A percentile compares a stretch with the other conserved stretches of the same genome.
These are phyloP conservation scores for Uropsilus gracilis DNA, from an alignment of 2,113 vertebrate species.

Conservation along the genomic window DNA sequence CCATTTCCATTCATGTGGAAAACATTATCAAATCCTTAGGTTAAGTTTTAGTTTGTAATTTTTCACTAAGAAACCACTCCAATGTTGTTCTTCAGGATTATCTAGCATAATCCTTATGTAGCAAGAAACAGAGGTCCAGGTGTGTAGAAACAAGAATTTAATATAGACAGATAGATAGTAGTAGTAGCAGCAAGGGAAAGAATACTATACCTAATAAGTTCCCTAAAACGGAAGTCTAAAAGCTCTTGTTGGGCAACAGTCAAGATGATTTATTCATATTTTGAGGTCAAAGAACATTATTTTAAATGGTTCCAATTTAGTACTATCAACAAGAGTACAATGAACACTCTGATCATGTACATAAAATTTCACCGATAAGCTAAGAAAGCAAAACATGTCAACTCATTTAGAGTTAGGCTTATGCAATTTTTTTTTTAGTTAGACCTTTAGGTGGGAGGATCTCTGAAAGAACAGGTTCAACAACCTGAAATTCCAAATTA, in stretches of 20 bases:
- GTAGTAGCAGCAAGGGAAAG: not conserved
- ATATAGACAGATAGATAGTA: too few species aligned
- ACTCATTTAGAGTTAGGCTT: not conserved
- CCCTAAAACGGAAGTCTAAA: not conserved
- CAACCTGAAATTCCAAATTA: not conserved
- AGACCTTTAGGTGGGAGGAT: not conserved
- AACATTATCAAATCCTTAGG: constrained; percentile 11
- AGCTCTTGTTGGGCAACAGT: not conserved
- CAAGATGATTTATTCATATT: not conserved
- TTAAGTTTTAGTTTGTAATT: not conserved
- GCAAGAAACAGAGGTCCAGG: not conserved
- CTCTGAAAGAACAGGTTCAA: not conserved
- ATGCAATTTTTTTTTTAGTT: not conserved
- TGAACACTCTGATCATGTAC: not conserved
- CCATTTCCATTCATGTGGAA: not conserved
- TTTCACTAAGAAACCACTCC: not conserved
- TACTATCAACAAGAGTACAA: not conserved
- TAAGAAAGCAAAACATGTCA: not conserved
- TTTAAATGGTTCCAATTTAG: too few species aligned
- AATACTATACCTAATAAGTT: not conserved
- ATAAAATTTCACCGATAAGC: not conserved
- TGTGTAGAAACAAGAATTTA: constrained; percentile 6
- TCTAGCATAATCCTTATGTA: not conserved
- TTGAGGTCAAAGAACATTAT: not conserved
- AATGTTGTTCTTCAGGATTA: not conserved